phyloP scores from a whole-genome alignment of 2,888 invertebrate genomes.

The Tipula confusa region DNA sequence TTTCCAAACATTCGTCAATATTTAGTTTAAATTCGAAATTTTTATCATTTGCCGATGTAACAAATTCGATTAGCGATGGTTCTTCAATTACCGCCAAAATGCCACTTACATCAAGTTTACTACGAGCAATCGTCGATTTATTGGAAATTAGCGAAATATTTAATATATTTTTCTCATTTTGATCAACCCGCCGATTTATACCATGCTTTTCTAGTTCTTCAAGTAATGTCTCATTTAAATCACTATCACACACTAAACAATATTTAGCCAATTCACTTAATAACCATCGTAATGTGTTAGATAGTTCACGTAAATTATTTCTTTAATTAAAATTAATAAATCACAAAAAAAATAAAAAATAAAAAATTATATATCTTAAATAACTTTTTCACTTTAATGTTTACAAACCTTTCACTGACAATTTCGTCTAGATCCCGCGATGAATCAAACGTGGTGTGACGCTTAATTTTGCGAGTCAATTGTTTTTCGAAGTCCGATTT shows the following conservation, averaged over 20 bases:
- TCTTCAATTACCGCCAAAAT: slow-evolving; percentile 60
- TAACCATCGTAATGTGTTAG: slow-evolving; percentile 60
- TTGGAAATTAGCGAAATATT: slow-evolving; percentile 38
- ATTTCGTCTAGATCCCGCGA: slow-evolving; percentile 46
- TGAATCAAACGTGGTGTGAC: slow-evolving; percentile 48
- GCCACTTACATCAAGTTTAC: slow-evolving; percentile 64
- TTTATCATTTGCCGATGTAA: slow-evolving; percentile 53
- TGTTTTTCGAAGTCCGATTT: slow-evolving; percentile 49
- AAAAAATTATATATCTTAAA: not conserved
- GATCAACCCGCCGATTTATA: not conserved
- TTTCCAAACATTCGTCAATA: slow-evolving; percentile 62
- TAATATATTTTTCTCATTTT: not conserved
- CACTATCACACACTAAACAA: slow-evolving; percentile 71
- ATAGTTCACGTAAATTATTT: slow-evolving; percentile 63
- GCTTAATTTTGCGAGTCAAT: slow-evolving; percentile 47
- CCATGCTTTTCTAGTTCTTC: slow-evolving; percentile 50
- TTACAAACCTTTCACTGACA: slow-evolving; percentile 42
- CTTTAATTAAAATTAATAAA: slow-evolving; percentile 47
- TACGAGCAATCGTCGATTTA: slow-evolving; percentile 52
- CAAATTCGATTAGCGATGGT: slow-evolving; percentile 55
- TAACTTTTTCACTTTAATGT: not conserved
- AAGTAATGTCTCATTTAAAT: slow-evolving; percentile 69
- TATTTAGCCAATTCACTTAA: slow-evolving; percentile 68
- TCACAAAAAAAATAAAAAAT: slow-evolving; percentile 31
- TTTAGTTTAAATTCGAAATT: slow-evolving; percentile 50